Conservation (phyloP, 2,888 invertebrate genomes). For the Drosophila histrio region DNA sequence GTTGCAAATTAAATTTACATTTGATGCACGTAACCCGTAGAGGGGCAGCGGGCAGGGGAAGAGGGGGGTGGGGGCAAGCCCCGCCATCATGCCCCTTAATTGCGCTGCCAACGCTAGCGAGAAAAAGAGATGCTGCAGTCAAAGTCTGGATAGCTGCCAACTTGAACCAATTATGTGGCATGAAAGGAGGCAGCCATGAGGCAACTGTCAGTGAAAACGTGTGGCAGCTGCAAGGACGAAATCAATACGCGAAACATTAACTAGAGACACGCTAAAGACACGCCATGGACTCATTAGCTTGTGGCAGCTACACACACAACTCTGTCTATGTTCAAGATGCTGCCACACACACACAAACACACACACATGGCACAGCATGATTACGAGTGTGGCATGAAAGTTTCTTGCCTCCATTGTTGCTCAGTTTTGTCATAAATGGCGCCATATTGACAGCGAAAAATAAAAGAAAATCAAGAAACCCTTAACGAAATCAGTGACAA, state of each 20-base stretch:
- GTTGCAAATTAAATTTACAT: conserved; percentile 78
- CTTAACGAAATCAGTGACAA: not conserved
- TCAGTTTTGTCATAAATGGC: conserved; percentile 72
- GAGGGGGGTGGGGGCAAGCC: not conserved
- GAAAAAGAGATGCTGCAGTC: conserved; percentile 47
- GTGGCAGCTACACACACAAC: conserved; percentile 34
- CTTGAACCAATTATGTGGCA: conserved; percentile 54
- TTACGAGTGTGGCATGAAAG: conserved; percentile 9
- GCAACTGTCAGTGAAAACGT: conserved; percentile 21
- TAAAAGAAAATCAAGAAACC: not conserved
- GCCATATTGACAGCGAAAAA: conserved; percentile 67
- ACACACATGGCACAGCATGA: conserved; percentile 7
- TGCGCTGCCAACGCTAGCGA: conserved; percentile 30
- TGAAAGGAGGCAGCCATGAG: conserved; percentile 4
- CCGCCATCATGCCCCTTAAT: conserved; percentile 19
- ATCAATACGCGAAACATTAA: conserved; percentile 79
- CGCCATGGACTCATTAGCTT: conserved; percentile 78
- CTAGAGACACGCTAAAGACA: conserved; percentile 68
- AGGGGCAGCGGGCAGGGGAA: not conserved
- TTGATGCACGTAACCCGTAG: conserved; percentile 67
- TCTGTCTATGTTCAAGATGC: conserved; percentile 17
- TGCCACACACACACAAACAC: conserved; percentile 7
- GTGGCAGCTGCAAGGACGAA: conserved; percentile 51
- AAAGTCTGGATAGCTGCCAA: conserved; percentile 56
- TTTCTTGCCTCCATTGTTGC: conserved; percentile 45